A percentile compares a stretch with the other conserved stretches of the same genome.
These are phyloP conservation scores for Diachasma alloeum DNA, from an alignment of 1,140 invertebrate species.

Conservation along the genomic window DNA sequence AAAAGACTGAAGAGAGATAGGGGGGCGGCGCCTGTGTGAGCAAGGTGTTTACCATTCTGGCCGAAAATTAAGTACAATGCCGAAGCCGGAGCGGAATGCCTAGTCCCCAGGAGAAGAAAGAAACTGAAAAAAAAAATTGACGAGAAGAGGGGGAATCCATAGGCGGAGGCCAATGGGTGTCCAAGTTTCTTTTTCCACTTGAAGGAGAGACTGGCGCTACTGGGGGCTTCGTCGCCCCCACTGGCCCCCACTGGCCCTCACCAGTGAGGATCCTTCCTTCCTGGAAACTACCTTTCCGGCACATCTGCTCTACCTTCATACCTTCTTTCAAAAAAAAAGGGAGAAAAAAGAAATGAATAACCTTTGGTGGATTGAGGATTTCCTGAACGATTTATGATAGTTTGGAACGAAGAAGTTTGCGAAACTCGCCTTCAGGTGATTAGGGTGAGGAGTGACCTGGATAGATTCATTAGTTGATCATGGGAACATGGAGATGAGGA, in stretches of 20 bases:
- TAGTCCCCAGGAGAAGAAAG: not conserved
- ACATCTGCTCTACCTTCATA: conserved; percentile 38
- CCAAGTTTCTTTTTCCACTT: not conserved
- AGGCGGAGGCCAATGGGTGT: not conserved
- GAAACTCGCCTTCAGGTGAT: not conserved
- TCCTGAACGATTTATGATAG: not conserved
- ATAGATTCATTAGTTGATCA: not conserved
- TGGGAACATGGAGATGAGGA: no score
- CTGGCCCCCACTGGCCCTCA: not conserved
- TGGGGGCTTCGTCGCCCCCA: not conserved
- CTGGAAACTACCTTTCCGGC: conserved; percentile 34
- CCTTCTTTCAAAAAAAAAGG: conserved; percentile 1
- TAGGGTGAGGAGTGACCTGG: no score
- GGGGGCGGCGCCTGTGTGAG: conserved; percentile 57
- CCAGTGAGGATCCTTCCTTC: conserved; percentile 31
- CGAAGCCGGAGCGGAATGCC: conserved; percentile 1
- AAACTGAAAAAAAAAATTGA: not conserved
- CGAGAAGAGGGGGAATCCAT: not conserved
- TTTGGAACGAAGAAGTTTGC: not conserved
- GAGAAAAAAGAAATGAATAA: not conserved
- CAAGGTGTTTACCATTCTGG: conserved; percentile 62
- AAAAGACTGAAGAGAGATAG: conserved; percentile 38
- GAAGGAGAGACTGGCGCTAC: not conserved
- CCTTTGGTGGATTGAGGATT: not conserved
- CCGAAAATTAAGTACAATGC: conserved; percentile 59